Conservation (phyloP, 2,888 invertebrate genomes). For the Aspidiotus destructor region DNA sequence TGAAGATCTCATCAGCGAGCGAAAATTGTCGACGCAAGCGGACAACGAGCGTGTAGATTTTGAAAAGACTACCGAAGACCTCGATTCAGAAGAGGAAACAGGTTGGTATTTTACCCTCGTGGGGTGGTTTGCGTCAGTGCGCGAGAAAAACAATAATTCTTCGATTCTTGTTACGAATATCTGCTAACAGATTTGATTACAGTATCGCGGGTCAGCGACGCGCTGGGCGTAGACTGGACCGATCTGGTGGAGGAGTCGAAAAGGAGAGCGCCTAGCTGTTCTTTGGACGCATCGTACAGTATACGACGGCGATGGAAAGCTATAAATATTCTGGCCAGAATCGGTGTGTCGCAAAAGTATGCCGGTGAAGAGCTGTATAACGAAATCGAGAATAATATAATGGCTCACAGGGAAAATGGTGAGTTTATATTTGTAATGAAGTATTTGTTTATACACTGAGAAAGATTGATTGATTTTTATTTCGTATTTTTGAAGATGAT, state of each 20-base stretch:
- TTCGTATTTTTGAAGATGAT: neutral
- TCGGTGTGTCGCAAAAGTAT: constrained; percentile 28
- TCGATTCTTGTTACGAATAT: constrained; percentile 14
- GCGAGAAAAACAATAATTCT: too few species aligned
- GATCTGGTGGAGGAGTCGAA: constrained; percentile 25
- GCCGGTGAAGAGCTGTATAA: constrained; percentile 24
- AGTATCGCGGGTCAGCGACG: constrained; percentile 31
- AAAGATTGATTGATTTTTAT: too few species aligned
- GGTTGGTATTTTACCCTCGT: constrained; percentile 1
- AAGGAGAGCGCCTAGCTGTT: neutral
- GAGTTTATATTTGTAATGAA: too few species aligned
- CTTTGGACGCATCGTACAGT: constrained; percentile 1
- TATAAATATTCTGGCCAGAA: constrained; percentile 3
- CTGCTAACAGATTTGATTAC: constrained; percentile 32
- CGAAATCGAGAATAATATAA: constrained; percentile 6
- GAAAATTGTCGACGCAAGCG: neutral
- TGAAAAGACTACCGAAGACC: constrained; percentile 15
- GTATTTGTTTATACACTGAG: too few species aligned
- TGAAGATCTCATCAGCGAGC: constrained; percentile 8
- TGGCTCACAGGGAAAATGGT: neutral
- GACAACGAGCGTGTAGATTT: constrained; percentile 20
- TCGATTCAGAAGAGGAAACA: constrained; percentile 29
- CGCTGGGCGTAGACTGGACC: constrained; percentile 29
- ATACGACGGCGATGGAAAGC: constrained; percentile 21
- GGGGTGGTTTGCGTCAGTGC: too few species aligned